A percentile compares a stretch with the other conserved stretches of the same genome.
Conservation (phyloP, 2,888 invertebrate genomes). For the Syrista parreyssii region DNA sequence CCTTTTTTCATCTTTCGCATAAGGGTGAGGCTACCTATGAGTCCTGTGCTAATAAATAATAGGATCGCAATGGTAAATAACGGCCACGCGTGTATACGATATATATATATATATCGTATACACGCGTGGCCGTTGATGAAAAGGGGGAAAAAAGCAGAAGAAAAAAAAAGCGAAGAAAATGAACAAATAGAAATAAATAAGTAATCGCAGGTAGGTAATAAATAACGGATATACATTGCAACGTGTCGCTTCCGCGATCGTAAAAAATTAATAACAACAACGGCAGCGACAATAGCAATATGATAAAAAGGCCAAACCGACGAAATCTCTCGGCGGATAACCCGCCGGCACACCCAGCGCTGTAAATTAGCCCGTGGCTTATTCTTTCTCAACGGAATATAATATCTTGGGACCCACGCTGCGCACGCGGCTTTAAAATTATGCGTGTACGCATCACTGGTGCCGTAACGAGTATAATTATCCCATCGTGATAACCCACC, state of each 20-base stretch:
- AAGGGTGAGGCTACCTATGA: not conserved
- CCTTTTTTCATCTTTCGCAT: not conserved
- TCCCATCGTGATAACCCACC: slow-evolving; percentile 28
- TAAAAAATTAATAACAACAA: slow-evolving; percentile 24
- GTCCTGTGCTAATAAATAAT: not conserved
- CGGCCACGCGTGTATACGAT: not conserved
- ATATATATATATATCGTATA: not conserved
- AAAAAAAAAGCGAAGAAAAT: not conserved
- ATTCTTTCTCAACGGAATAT: slow-evolving; percentile 59
- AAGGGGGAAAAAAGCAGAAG: not conserved
- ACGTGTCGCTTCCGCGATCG: slow-evolving; percentile 22
- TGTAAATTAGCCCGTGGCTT: slow-evolving; percentile 61
- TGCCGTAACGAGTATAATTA: slow-evolving; percentile 60
- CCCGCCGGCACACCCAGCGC: slow-evolving; percentile 49
- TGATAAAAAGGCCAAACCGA: slow-evolving; percentile 36
- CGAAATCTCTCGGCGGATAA: slow-evolving; percentile 22
- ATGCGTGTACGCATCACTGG: slow-evolving; percentile 41
- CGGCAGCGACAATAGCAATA: slow-evolving; percentile 7
- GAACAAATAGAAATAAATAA: not conserved
- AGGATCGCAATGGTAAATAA: slow-evolving; percentile 3
- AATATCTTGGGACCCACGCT: slow-evolving; percentile 61
- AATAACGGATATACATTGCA: slow-evolving; percentile 17
- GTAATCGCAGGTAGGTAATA: slow-evolving; percentile 8
- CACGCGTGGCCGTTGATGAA: not conserved
- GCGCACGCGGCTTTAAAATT: slow-evolving; percentile 55